A percentile compares a stretch with the other conserved stretches of the same genome.
phyloP scores from a whole-genome alignment of 2,888 invertebrate genomes.

The Agriopis marginaria region DNA sequence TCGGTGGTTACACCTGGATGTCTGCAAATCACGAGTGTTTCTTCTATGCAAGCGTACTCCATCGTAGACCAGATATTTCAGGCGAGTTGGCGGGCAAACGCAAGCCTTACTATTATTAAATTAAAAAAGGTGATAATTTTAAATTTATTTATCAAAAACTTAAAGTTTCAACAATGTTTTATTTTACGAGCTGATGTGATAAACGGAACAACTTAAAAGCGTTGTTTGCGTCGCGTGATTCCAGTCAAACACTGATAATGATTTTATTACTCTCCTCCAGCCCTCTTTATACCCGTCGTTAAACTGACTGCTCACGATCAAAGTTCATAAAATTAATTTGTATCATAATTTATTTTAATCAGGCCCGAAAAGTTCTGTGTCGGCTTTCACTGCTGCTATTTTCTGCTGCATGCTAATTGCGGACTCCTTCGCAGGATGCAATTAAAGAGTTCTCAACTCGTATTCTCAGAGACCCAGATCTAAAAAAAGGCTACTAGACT shows the following conservation, averaged over 20 bases:
- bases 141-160: neutral
- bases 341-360: slow-evolving; percentile 41
- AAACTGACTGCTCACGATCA: slow-evolving; percentile 38
- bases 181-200: slow-evolving; percentile 23
- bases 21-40: too few relatives aligned
- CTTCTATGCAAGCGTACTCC: too few relatives aligned
- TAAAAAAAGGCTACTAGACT: slow-evolving; percentile 1
- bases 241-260: slow-evolving; percentile 40
- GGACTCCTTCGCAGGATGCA: slow-evolving; percentile 67
- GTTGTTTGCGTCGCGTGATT: slow-evolving; percentile 32
- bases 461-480: slow-evolving; percentile 49
- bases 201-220: slow-evolving; percentile 23
- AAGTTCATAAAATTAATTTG: slow-evolving; percentile 40
- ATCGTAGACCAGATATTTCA: too few relatives aligned
- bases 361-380: slow-evolving; percentile 52
- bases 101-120: too few relatives aligned
- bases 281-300: slow-evolving; percentile 39
- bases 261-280: slow-evolving; percentile 34
- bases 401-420: slow-evolving; percentile 70
- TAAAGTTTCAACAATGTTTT: neutral
- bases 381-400: slow-evolving; percentile 58
- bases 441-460: slow-evolving; percentile 72
- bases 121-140: too few relatives aligned
- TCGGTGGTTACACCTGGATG: too few relatives aligned
- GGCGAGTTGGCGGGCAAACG: too few relatives aligned